These are phyloP conservation scores for Zalophus californianus DNA, from an alignment of 2,797 vertebrate genomes.

Conservation along the genomic window DNA sequence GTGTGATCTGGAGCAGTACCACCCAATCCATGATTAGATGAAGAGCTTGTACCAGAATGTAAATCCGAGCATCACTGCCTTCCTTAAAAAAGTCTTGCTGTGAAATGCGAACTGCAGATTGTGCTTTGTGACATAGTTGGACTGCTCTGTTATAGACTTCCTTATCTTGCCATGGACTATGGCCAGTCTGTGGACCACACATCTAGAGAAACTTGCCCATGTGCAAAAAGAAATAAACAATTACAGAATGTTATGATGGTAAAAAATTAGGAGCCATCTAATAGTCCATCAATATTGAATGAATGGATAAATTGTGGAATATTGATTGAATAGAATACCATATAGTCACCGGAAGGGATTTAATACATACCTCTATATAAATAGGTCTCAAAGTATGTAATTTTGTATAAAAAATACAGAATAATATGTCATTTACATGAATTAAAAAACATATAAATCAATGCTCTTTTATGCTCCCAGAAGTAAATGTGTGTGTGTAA, in stretches of 20 bases:
- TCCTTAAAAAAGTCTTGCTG: not conserved
- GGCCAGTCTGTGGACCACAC: too few species aligned
- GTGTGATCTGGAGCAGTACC: not conserved
- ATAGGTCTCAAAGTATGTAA: not conserved
- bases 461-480: not conserved
- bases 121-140: not conserved
- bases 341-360: not conserved
- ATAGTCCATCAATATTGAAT: not conserved
- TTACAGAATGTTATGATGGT: not conserved
- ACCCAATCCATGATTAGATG: too few species aligned
- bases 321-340: not conserved
- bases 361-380: not conserved
- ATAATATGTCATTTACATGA: not conserved
- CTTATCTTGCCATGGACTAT: not conserved
- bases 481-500: not conserved
- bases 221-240: not conserved
- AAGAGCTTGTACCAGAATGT: not conserved
- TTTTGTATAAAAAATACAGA: not conserved
- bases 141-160: not conserved
- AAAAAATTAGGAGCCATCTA: not conserved
- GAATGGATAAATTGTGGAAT: not conserved
- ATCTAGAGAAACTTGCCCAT: not conserved
- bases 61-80: not conserved
- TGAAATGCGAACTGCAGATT: not conserved
- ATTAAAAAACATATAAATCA: not conserved